A percentile compares a stretch with the other conserved stretches of the same genome.
These are phyloP conservation scores for Limnephilus rhombicus DNA, from an alignment of 2,888 invertebrate species.

Conservation along the genomic window DNA sequence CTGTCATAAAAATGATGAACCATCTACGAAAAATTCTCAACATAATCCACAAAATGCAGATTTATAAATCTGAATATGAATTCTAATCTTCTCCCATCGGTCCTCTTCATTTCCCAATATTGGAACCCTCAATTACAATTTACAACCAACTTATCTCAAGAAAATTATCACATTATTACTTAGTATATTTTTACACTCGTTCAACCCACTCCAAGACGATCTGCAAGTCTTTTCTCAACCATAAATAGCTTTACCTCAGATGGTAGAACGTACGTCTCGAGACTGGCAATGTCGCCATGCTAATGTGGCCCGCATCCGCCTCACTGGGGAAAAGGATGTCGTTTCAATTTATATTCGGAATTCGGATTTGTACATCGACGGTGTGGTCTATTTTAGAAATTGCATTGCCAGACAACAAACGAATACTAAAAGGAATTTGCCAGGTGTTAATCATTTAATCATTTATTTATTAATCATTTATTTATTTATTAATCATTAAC, in stretches of 20 bases:
- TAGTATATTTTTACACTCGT: neutral
- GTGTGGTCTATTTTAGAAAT: conserved; percentile 9
- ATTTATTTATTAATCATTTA: too few species aligned
- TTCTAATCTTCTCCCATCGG: neutral
- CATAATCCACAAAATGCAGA: too few species aligned
- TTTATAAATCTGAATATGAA: neutral
- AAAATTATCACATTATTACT: neutral
- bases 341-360: conserved; percentile 23
- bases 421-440: conserved; percentile 2
- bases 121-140: neutral
- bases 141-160: neutral
- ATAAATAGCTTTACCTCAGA: neutral
- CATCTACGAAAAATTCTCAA: too few species aligned
- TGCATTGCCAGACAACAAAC: neutral
- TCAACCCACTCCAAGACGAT: neutral
- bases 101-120: neutral
- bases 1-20: too few species aligned
- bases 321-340: conserved; percentile 36
- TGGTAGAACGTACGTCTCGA: neutral
- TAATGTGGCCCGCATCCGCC: conserved; percentile 11
- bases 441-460: too few species aligned
- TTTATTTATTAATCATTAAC: too few species aligned
- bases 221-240: neutral
- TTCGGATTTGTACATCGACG: neutral
- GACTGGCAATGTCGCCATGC: conserved; percentile 2